phyloP scores from a whole-genome alignment of 2,113 vertebrate species.

The Perccottus glenii region DNA sequence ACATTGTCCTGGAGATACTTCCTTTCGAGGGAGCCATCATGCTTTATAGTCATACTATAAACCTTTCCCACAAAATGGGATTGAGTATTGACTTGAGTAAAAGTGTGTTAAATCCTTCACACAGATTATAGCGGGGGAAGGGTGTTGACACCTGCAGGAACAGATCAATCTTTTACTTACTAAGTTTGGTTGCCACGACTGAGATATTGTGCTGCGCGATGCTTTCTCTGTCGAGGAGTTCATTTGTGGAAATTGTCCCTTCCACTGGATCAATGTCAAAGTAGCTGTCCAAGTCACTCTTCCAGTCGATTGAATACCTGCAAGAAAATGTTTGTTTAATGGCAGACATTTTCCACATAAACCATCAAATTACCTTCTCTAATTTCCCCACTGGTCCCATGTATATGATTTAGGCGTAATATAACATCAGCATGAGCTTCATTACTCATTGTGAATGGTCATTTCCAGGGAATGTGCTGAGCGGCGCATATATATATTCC shows the following conservation, averaged over 20 bases:
- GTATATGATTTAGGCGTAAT: constrained; percentile 60
- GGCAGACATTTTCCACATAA: constrained; percentile 35
- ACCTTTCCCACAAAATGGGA: constrained; percentile 66
- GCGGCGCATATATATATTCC: constrained; percentile 50
- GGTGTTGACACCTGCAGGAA: constrained; percentile 38
- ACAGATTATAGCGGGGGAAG: constrained; percentile 50
- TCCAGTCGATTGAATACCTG: constrained; percentile 97
- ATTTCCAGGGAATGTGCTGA: constrained; percentile 72
- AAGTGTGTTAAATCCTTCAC: constrained; percentile 68
- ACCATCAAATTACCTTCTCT: constrained; percentile 30
- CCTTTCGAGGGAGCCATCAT: constrained; percentile 50
- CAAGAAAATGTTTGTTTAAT: constrained; percentile 51
- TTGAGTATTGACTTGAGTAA: constrained; percentile 70
- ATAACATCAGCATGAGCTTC: constrained; percentile 49
- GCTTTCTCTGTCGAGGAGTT: constrained; percentile 92
- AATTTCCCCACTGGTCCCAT: constrained; percentile 36
- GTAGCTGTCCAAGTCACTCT: constrained; percentile 91
- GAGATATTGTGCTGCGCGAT: constrained; percentile 93
- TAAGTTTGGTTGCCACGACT: constrained; percentile 95
- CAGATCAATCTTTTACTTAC: constrained; percentile 85
- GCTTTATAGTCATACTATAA: constrained; percentile 73
- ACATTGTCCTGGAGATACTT: constrained; percentile 58
- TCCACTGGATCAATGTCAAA: constrained; percentile 92
- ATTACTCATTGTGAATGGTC: constrained; percentile 72
- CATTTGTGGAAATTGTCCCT: constrained; percentile 94